Evolutionary conservation across 1,140 invertebrate genomes (phyloP).

Genomic region (Bombus cullumanus): DNA sequence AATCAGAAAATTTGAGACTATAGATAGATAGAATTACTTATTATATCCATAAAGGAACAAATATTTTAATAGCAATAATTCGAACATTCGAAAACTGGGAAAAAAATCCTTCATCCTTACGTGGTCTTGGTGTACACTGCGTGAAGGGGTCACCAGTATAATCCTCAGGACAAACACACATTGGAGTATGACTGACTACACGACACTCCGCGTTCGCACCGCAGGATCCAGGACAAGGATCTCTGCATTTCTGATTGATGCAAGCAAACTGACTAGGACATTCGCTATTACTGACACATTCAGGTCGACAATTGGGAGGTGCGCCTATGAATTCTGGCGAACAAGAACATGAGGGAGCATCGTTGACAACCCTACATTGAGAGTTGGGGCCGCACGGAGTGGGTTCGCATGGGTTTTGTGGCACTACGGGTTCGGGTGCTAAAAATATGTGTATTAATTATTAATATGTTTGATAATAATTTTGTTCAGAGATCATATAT

Average conservation of each 20-base stretch:
- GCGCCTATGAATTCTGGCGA: slow-evolving; percentile 85
- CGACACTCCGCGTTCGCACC: slow-evolving; percentile 88
- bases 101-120: slow-evolving; percentile 59
- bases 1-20: too few species aligned
- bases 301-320: slow-evolving; percentile 87
- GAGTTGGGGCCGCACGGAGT: slow-evolving; percentile 89
- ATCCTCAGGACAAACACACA: slow-evolving; percentile 87
- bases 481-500: background rate
- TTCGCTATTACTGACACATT: slow-evolving; percentile 87
- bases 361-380: slow-evolving; percentile 84
- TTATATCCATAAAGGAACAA: too few species aligned
- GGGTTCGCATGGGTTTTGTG: slow-evolving; percentile 85
- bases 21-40: too few species aligned
- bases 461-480: background rate
- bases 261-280: slow-evolving; percentile 86
- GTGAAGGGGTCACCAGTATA: slow-evolving; percentile 89
- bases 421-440: slow-evolving; percentile 71
- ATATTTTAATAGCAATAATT: too few species aligned
- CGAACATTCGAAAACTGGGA: too few species aligned
- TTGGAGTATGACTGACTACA: slow-evolving; percentile 89
- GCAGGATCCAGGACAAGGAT: slow-evolving; percentile 89
- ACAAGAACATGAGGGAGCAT: slow-evolving; percentile 87
- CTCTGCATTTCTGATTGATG: slow-evolving; percentile 87
- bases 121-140: slow-evolving; percentile 72
- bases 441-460: slow-evolving; percentile 29